These are phyloP conservation scores for Fistularia commersonii DNA, from an alignment of 2,797 vertebrate species.

Conservation along the genomic window DNA sequence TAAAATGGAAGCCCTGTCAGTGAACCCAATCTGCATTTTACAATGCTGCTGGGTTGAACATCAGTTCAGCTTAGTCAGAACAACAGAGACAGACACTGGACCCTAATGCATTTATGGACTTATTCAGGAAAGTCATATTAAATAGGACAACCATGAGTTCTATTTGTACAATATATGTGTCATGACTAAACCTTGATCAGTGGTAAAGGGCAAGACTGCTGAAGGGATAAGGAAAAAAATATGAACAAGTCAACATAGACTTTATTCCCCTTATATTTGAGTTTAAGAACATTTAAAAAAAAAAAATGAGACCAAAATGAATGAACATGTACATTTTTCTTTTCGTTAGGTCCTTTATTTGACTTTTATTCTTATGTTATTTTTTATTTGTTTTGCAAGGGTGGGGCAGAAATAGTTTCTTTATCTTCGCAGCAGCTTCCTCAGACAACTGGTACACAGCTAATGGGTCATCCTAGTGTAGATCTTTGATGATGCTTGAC, in stretches of 20 bases:
- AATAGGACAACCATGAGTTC: slow-evolving; percentile 61
- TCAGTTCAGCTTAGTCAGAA: slow-evolving; percentile 62
- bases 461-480: slow-evolving; percentile 43
- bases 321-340: neutral
- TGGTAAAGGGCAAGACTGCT: slow-evolving; percentile 59
- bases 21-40: slow-evolving; percentile 82
- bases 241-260: neutral
- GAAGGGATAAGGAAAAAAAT: slow-evolving; percentile 1
- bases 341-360: neutral
- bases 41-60: slow-evolving; percentile 66
- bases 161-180: slow-evolving; percentile 72
- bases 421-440: slow-evolving; percentile 21
- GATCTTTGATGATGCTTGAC: slow-evolving; percentile 66
- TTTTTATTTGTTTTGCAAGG: too few relatives aligned
- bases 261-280: neutral
- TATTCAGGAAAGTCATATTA: slow-evolving; percentile 66
- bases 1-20: slow-evolving; percentile 71
- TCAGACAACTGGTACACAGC: slow-evolving; percentile 59
- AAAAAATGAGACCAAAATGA: neutral
- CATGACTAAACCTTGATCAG: slow-evolving; percentile 64
- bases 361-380: neutral
- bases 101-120: slow-evolving; percentile 69
- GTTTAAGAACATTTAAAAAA: neutral
- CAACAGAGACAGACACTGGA: slow-evolving; percentile 59
- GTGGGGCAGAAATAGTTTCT: slow-evolving; percentile 7